Conservation (phyloP, 2,113 vertebrate species). For the Mus pahari region DNA sequence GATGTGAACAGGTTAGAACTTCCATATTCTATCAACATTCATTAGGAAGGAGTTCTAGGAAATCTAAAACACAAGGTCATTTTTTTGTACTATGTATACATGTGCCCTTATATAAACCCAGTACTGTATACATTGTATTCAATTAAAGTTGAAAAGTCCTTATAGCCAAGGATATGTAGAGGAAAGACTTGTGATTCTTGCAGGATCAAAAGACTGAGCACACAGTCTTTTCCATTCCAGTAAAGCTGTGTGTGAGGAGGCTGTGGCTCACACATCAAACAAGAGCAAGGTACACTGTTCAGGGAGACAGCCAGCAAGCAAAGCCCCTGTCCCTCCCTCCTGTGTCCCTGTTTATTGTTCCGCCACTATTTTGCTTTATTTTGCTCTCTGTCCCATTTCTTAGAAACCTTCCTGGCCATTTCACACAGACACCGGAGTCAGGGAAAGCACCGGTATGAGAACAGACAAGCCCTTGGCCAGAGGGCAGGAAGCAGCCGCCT, state of each 20-base stretch:
- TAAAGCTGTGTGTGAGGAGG: not conserved
- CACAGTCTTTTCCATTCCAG: not conserved
- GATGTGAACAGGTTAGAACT: not conserved
- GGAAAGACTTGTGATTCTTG: not conserved
- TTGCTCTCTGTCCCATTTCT: not conserved
- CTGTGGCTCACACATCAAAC: not conserved
- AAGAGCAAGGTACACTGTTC: not conserved
- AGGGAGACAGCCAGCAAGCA: not conserved
- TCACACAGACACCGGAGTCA: not conserved
- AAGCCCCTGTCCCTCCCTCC: not conserved
- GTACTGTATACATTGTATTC: not conserved
- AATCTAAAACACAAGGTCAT: slow-evolving; percentile 4
- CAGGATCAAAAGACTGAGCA: not conserved
- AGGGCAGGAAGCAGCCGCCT: not conserved
- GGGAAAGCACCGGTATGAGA: not conserved
- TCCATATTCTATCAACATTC: not conserved
- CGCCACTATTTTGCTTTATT: not conserved
- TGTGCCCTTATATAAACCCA: not conserved
- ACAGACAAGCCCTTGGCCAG: not conserved
- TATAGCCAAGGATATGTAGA: not conserved
- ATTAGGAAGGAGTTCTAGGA: slow-evolving; percentile 29
- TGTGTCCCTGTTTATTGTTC: not conserved
- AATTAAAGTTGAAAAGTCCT: not conserved
- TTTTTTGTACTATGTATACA: not conserved
- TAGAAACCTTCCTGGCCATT: slow-evolving; percentile 14